phyloP scores from a whole-genome alignment of 2,797 vertebrate genomes.

The Carapus acus region DNA sequence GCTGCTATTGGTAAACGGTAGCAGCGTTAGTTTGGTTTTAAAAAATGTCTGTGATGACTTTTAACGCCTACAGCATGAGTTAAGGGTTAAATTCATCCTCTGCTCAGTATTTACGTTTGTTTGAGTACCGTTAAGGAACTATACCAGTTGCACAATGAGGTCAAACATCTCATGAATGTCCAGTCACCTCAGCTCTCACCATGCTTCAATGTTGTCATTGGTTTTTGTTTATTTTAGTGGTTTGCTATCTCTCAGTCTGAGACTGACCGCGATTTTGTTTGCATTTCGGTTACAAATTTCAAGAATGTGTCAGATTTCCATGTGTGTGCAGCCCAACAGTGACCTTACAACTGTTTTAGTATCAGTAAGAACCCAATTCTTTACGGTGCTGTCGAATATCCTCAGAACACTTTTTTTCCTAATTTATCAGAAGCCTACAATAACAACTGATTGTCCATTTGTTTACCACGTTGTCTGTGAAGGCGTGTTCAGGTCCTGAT shows the following conservation, averaged over 20 bases:
- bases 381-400: conserved; percentile 38
- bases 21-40: neutral
- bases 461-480: conserved; percentile 6
- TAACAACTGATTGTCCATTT: conserved; percentile 9
- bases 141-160: conserved; percentile 12
- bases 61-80: conserved; percentile 13
- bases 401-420: conserved; percentile 13
- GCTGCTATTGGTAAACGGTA: conserved; percentile 6
- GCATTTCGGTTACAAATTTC: conserved; percentile 20
- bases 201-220: conserved; percentile 4
- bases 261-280: conserved; percentile 19
- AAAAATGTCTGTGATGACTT: conserved; percentile 12
- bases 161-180: conserved; percentile 14
- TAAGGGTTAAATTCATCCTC: conserved; percentile 6
- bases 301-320: conserved; percentile 7
- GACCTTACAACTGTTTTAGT: conserved; percentile 30
- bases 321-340: conserved; percentile 18
- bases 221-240: conserved; percentile 8
- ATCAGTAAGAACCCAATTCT: conserved; percentile 32
- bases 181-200: neutral
- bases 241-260: conserved; percentile 9
- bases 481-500: conserved; percentile 15
- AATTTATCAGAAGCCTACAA: conserved; percentile 21
- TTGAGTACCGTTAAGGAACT: conserved; percentile 22
- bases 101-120: conserved; percentile 22